These are phyloP conservation scores for Dolichoris vasculosae DNA, from an alignment of 1,140 invertebrate genomes.

Conservation along the genomic window DNA sequence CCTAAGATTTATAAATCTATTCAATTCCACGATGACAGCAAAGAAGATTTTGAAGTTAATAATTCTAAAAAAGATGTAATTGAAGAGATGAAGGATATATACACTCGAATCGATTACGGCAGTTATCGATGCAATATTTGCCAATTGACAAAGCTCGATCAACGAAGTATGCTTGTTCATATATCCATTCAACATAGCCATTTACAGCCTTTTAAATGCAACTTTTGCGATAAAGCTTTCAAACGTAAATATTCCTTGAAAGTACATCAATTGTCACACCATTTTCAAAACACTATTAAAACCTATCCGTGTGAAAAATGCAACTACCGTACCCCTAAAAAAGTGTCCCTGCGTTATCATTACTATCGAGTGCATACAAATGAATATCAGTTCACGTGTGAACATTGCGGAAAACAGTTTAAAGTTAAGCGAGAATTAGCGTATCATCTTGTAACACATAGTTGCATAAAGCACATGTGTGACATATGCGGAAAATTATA, in stretches of 20 bases:
- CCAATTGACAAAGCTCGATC: constrained; percentile 59
- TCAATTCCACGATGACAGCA: not conserved
- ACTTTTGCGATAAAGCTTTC: constrained; percentile 19
- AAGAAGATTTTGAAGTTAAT: not conserved
- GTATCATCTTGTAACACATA: constrained; percentile 72
- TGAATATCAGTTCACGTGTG: constrained; percentile 71
- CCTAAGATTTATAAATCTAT: not conserved
- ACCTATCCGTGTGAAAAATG: constrained; percentile 27
- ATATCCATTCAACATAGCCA: constrained; percentile 14
- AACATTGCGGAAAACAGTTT: constrained; percentile 78
- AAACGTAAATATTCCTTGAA: constrained; percentile 13
- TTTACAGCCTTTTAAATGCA: constrained; percentile 18
- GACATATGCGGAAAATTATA: constrained; percentile 71
- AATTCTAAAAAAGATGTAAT: not conserved
- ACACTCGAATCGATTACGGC: constrained; percentile 60
- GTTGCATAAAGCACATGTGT: constrained; percentile 70
- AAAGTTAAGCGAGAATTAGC: constrained; percentile 70
- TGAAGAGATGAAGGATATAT: constrained; percentile 13
- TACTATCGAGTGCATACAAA: constrained; percentile 10
- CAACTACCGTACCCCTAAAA: constrained; percentile 1
- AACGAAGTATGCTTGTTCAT: not conserved
- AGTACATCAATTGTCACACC: not conserved
- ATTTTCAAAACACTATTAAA: not conserved
- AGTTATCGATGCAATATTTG: constrained; percentile 70
- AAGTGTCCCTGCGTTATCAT: not conserved